phyloP scores from a whole-genome alignment of 2,888 invertebrate species.

The Carpatolechia fugitivella region DNA sequence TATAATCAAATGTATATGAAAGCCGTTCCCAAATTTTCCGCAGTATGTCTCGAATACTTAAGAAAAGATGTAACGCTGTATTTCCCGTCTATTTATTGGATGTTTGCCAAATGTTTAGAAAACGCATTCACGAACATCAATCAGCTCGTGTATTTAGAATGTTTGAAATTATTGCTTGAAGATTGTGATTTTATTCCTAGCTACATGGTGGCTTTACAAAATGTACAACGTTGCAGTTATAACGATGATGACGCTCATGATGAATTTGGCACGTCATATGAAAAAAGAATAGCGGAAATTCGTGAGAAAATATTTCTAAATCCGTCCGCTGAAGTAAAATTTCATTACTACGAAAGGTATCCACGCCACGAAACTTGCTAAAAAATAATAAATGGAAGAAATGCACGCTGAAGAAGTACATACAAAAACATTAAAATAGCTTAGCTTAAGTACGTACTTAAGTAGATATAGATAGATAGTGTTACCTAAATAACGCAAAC shows the following conservation, averaged over 20 bases:
- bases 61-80: slow-evolving; percentile 42
- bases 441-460: too few relatives aligned
- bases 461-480: too few relatives aligned
- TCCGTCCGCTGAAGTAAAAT: slow-evolving; percentile 38
- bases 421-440: too few relatives aligned
- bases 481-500: too few relatives aligned
- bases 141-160: slow-evolving; percentile 15
- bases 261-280: slow-evolving; percentile 10
- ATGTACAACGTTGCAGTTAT: slow-evolving; percentile 20
- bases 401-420: too few relatives aligned
- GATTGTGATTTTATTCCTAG: slow-evolving; percentile 39
- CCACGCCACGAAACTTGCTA: slow-evolving; percentile 10
- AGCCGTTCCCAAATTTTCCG: slow-evolving; percentile 39
- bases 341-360: slow-evolving; percentile 5
- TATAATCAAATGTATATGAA: slow-evolving; percentile 32
- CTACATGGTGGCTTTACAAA: slow-evolving; percentile 40
- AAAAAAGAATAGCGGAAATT: slow-evolving; percentile 20
- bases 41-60: slow-evolving; percentile 41
- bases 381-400: slow-evolving; percentile 12
- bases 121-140: slow-evolving; percentile 17
- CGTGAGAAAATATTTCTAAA: slow-evolving; percentile 30
- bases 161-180: slow-evolving; percentile 26
- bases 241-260: slow-evolving; percentile 4
- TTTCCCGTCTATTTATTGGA: slow-evolving; percentile 47
- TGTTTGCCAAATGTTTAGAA: slow-evolving; percentile 39